Evolutionary conservation across 2,797 vertebrate species (phyloP).

Genomic region (Hyperoplus immaculatus): DNA sequence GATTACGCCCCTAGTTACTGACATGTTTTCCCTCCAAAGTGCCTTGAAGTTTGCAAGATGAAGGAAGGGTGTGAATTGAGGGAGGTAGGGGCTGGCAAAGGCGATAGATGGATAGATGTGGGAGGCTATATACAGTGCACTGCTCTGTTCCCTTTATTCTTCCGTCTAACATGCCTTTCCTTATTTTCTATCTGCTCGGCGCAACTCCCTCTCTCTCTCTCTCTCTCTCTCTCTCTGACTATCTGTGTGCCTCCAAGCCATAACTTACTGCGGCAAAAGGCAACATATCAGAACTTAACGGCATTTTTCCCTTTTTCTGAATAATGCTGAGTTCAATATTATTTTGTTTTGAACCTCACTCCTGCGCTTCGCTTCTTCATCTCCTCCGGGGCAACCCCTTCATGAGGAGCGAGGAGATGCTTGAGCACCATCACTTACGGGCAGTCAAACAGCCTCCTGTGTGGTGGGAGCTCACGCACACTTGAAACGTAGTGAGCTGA

Average conservation of each 20-base stretch:
- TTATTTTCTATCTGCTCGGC: constrained; percentile 62
- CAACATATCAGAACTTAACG: constrained; percentile 84
- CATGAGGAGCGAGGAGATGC: constrained; percentile 64
- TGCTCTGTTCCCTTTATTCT: constrained; percentile 72
- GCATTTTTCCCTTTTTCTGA: constrained; percentile 80
- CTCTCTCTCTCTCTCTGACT: constrained; percentile 77
- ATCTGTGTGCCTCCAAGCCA: constrained; percentile 76
- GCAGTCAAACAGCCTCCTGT: constrained; percentile 82
- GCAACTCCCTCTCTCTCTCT: constrained; percentile 64
- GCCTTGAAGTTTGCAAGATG: constrained; percentile 84
- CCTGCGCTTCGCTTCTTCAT: constrained; percentile 62
- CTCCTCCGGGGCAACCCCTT: constrained; percentile 76
- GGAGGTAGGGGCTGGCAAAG: constrained; percentile 67
- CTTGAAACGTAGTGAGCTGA: constrained; percentile 65
- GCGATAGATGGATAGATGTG: constrained; percentile 77
- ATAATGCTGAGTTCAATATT: constrained; percentile 90
- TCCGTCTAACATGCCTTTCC: constrained; percentile 62
- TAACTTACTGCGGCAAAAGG: constrained; percentile 74
- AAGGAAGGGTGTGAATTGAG: constrained; percentile 70
- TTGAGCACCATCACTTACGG: constrained; percentile 80
- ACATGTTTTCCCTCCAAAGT: constrained; percentile 81
- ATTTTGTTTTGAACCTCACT: constrained; percentile 86
- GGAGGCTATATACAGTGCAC: constrained; percentile 73
- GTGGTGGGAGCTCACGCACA: constrained; percentile 56
- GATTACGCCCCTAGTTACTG: constrained; percentile 80